Evolutionary conservation across 2,797 vertebrate species (phyloP).

Genomic region (Morelia viridis): DNA sequence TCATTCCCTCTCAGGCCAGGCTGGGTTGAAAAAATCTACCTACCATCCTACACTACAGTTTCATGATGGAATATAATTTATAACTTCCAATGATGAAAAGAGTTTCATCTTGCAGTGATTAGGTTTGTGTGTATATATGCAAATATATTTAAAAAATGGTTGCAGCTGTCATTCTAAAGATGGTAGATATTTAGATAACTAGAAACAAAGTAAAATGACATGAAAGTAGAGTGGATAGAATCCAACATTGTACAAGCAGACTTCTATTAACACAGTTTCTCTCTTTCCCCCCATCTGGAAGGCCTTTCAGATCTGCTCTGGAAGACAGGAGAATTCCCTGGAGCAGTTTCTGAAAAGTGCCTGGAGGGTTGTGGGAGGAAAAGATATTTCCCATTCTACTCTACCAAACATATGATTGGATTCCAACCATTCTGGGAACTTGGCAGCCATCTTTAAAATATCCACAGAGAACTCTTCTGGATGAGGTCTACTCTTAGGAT

Average conservation of each 20-base stretch:
- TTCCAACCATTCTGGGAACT: background rate
- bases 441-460: background rate
- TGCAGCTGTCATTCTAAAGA: background rate
- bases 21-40: no score
- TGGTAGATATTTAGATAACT: background rate
- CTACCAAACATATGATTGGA: background rate
- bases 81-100: no score
- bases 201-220: background rate
- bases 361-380: background rate
- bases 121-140: no score
- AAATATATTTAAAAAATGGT: background rate
- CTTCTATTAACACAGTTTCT: no score
- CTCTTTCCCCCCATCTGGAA: background rate
- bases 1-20: background rate
- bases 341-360: background rate
- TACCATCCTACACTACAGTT: background rate
- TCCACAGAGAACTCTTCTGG: background rate
- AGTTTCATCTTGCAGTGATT: no score
- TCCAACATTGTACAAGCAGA: no score
- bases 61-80: background rate
- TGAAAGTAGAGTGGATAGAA: background rate
- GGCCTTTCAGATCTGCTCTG: background rate
- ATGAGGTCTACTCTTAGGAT: background rate
- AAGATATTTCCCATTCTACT: background rate
- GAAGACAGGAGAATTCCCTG: background rate